Evolutionary conservation across 1,140 invertebrate genomes (phyloP), one percentile per base, ranked within the genome.

Genomic region (Tetraneura akinire): DNA sequence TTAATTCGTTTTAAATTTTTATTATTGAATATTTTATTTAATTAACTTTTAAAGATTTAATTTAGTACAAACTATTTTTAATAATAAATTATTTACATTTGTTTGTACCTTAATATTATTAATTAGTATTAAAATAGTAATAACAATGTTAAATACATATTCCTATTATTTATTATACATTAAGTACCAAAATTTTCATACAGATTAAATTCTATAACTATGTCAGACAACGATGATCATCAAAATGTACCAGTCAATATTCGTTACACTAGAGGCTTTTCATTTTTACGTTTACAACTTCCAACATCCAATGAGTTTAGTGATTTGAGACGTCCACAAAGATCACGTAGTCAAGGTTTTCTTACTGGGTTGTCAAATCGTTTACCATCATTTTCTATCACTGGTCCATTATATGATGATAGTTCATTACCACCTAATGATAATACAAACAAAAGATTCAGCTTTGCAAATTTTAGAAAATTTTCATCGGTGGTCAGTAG

Each of bases 221-320:
- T 78, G 74, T 62, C 74, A 26, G 74, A 78, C 37, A 57, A 62
- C 23, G 74, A 78, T 29, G 74, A 78, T 10, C 55, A 13, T 47
- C 53, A 78, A 45, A 78, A n/a, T 78, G 53, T 62, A 45, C 74
- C 74, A 18, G 55, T 45, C 29, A 78, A 78, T 37, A 78, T 78
- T 32, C 51, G 74, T n/a, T 78, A 78, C 53, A 45, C 55, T 78
- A 60, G 55, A 45, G 74, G 74, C 62, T 78, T 78, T 11, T 78
- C 74, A 78, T 78, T 78, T 78, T 78, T 78, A 62, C 74, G 74
- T n/a, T 78, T 78, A 78, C 74, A 78, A 78, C 53, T 78, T 26
- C 74, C 74, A 62, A 78, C 74, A 16, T 45, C 74, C 1, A 78
- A 78, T 60, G 74, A 78, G 14, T 78, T 78, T 78, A 78, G 74